Percentiles rank a stretch among this genome's conserved stretches.
Conservation (phyloP, 2,113 vertebrate species). For the Catagonus wagneri region DNA sequence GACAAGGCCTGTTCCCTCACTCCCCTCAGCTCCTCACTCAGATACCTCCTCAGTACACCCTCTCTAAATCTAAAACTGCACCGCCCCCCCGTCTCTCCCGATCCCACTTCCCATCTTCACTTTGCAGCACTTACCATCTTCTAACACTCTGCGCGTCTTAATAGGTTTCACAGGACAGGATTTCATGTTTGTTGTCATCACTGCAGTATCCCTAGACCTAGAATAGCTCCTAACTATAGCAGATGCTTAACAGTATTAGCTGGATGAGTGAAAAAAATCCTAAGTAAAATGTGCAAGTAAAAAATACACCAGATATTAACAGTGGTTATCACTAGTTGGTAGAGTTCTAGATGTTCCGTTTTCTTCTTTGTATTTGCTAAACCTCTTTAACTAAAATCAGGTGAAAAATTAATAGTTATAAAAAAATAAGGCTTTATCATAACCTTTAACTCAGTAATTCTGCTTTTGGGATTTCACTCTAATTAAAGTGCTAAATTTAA, state of each 20-base stretch:
- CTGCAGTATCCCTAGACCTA: background rate
- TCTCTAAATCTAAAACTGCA: background rate
- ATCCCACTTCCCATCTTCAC: no score
- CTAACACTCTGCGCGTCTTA: background rate
- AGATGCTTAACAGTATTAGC: background rate
- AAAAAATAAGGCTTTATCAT: background rate
- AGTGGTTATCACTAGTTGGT: background rate
- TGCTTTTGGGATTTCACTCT: background rate
- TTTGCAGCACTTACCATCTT: background rate
- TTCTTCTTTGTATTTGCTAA: background rate
- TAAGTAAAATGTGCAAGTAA: background rate
- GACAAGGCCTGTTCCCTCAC: background rate
- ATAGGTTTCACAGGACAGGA: background rate
- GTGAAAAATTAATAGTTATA: background rate
- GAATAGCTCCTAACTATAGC: background rate
- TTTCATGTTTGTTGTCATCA: background rate
- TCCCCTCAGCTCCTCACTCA: background rate
- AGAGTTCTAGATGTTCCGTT: background rate
- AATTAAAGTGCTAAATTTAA: background rate
- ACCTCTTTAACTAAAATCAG: background rate
- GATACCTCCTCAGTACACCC: background rate
- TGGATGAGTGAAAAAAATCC: background rate
- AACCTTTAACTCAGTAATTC: background rate
- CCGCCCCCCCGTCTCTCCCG: background rate
- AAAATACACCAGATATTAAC: background rate